phyloP scores from a whole-genome alignment of 2,888 invertebrate genomes.

The Protodeltote pygarga region DNA sequence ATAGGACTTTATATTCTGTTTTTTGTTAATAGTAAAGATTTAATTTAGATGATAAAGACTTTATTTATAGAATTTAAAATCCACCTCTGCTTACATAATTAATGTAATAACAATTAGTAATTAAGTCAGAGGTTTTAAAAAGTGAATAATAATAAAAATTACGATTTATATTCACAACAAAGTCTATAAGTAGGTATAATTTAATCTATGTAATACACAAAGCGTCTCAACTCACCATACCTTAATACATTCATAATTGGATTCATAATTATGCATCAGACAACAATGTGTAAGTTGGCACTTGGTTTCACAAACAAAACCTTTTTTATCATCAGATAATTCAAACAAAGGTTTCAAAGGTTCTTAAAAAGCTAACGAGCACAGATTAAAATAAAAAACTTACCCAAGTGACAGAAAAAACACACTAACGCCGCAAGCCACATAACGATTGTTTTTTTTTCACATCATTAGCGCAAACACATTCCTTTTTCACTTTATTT shows the following conservation, averaged over 20 bases:
- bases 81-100: too few relatives aligned
- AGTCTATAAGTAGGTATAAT: too few relatives aligned
- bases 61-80: too few relatives aligned
- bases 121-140: too few relatives aligned
- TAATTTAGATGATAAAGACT: too few relatives aligned
- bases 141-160: too few relatives aligned
- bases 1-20: too few relatives aligned
- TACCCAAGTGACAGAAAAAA: slow-evolving; percentile 75
- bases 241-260: neutral
- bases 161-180: too few relatives aligned
- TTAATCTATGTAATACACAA: too few relatives aligned
- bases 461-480: slow-evolving; percentile 73
- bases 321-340: neutral
- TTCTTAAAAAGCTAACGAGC: slow-evolving; percentile 20
- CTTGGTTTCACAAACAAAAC: neutral
- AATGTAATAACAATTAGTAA: too few relatives aligned
- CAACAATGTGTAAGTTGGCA: neutral
- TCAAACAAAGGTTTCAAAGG: slow-evolving; percentile 3
- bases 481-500: slow-evolving; percentile 53
- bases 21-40: too few relatives aligned
- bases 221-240: neutral
- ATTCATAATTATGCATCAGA: neutral
- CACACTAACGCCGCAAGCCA: slow-evolving; percentile 75
- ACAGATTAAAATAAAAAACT: slow-evolving; percentile 46
- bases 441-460: slow-evolving; percentile 73